Evolutionary conservation across 2,797 vertebrate genomes (phyloP), one percentile per base, ranked within the genome.

Genomic region (Pteropus rufus): DNA sequence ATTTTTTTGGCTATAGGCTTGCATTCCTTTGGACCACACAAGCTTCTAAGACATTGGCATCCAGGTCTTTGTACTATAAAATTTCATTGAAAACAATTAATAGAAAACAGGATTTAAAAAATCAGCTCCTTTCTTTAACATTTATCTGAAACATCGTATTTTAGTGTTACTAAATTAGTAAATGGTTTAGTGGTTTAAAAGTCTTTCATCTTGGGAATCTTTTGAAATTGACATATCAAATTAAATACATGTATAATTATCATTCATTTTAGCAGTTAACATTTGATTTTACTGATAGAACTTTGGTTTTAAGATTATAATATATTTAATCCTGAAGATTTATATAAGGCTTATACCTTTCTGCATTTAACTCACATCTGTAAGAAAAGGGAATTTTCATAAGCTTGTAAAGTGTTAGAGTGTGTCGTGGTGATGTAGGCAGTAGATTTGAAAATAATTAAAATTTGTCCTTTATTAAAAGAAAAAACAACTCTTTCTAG

Each of bases 11-110:
- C 82, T 86, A 3, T 56, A 82, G 73, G 14, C 56, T 91, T 96
- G 70, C 54, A 81, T 98, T 97, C 95, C 80, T 80, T 79, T 60
- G 83, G 86, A 96, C 93, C 97, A 75, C 97, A 70, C 92, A 97
- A 46, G 69, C 86, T 97, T 98, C 65, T 95, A 93, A 97, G 10
- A 96, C 62, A 85, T 97, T 96, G 94, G 83, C 92, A 76, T 96
- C 67, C 77, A 83, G 62, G 69, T 39, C 93, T 87, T 46, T 92
- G 56, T 73, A 76, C 84, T 96, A 34, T 97, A 92, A 96, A 97
- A 93, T 97, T 89, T 92, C 75, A 93, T 49, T 93, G 88, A 89
- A 97, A 96, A 80, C 5, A 72, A 96, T 77, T 36, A 39, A 93
- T 67, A 0, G 39, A 93, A 97, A 96, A 96, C 8, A 62, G 65